Evolutionary conservation across 2,113 vertebrate species (phyloP), one percentile per base, ranked within the genome.

Genomic region (Lampris incognitus): DNA sequence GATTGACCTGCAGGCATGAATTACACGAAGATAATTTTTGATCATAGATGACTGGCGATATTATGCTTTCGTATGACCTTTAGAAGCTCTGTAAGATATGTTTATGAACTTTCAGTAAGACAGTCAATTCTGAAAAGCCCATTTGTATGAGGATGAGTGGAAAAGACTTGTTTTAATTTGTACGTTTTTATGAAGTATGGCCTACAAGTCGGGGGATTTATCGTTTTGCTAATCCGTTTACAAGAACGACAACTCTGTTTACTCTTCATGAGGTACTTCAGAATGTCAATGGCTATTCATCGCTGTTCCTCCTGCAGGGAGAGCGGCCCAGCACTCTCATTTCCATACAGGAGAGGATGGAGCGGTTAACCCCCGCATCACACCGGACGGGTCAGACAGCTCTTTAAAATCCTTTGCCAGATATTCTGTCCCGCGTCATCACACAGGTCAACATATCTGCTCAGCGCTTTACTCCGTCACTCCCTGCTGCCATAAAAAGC

Each of bases 271-370:
- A 79, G 69, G 59, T 82, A 84, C 80, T 88, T 87, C 75, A 69
- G 85, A 87, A 92, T 93, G 79, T 77, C 89, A 92, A 93, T 86
- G 11, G 84, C 76, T 74, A 57, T 79, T 74, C 70, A 80, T 77
- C 73, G 55, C 76, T 66, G 51, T 75, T 61, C 39, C 57, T 66
- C 70, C 65, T 40, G 57, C 63, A 72, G 73, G 67, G 75, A 75
- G 60, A 77, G 56, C 60, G 24, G 57, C 77, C 85, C 80, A 87
- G 79, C 78, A 65, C 54, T 10, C 82, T 78, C 67, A 84, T 89
- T 90, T 85, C 82, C 66, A 75, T 69, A 69, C 58, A 9, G 80
- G 65, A 76, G 79, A 69, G 69, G 76, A 83, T 24, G 73, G 44
- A 66, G 3, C 71, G 72, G 57, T 69, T 59, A 69, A 73, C 65